Conservation (phyloP, 2,888 invertebrate species). For the Nemotelus nigrinus region DNA sequence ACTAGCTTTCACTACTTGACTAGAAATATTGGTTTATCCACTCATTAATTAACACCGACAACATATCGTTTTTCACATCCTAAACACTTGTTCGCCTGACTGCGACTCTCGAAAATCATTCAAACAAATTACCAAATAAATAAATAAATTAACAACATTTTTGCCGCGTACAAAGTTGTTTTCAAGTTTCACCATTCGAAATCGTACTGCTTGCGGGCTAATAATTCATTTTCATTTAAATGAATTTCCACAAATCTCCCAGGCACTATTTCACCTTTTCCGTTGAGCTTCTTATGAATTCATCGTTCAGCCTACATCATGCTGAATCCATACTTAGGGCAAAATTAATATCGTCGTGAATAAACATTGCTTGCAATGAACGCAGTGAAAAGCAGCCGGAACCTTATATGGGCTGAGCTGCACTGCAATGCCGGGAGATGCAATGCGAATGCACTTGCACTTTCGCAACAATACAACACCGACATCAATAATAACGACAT, state of each 20-base stretch:
- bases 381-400: neutral
- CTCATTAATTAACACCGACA: too few relatives aligned
- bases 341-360: neutral
- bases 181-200: neutral
- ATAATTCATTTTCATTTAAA: conserved; percentile 29
- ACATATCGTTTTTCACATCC: too few relatives aligned
- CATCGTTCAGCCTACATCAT: conserved; percentile 19
- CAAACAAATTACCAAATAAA: conserved; percentile 13
- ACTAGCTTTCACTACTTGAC: too few relatives aligned
- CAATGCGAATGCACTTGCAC: conserved; percentile 18
- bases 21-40: too few relatives aligned
- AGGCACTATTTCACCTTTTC: neutral
- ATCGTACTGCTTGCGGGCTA: neutral
- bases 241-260: conserved; percentile 11
- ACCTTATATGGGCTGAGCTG: neutral
- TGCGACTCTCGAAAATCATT: conserved; percentile 1
- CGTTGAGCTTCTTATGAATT: neutral
- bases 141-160: conserved; percentile 17
- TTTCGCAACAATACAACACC: conserved; percentile 21
- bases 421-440: neutral
- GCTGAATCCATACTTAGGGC: neutral
- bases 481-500: too few relatives aligned
- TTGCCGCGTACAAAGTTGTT: neutral
- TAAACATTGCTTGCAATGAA: neutral
- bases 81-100: too few relatives aligned